phyloP scores from a whole-genome alignment of 2,888 invertebrate genomes.

The Hirtodrosophila alboralis region DNA sequence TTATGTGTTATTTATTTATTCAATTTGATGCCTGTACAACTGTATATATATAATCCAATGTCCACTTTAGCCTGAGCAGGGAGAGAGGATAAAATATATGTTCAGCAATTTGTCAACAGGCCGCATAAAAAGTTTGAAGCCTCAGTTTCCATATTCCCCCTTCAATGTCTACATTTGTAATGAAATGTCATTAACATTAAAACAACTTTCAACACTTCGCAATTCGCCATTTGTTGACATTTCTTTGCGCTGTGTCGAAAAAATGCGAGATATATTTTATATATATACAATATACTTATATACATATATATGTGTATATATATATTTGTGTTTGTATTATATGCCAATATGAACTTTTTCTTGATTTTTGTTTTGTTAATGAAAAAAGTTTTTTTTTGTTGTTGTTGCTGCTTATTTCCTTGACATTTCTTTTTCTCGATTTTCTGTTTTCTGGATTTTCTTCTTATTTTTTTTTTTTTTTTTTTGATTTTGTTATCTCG shows the following conservation, averaged over 20 bases:
- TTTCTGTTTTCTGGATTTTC: too few relatives aligned
- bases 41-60: constrained; percentile 26
- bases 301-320: too few relatives aligned
- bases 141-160: neutral
- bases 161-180: constrained; percentile 47
- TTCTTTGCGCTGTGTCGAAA: constrained; percentile 10
- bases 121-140: constrained; percentile 22
- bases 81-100: constrained; percentile 61
- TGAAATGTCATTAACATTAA: constrained; percentile 75
- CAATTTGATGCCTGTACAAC: constrained; percentile 42
- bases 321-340: constrained; percentile 14
- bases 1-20: constrained; percentile 66
- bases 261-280: too few relatives aligned
- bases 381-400: constrained; percentile 63
- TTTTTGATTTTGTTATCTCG: constrained; percentile 30
- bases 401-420: constrained; percentile 13
- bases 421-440: constrained; percentile 13
- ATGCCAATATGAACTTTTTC: constrained; percentile 52
- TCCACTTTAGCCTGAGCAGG: constrained; percentile 18
- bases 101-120: constrained; percentile 66
- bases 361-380: constrained; percentile 68
- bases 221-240: constrained; percentile 36
- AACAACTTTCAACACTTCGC: constrained; percentile 71
- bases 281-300: too few relatives aligned
- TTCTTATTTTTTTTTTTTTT: constrained; percentile 6